A percentile compares a stretch with the other conserved stretches of the same genome.
Conservation (phyloP, 2,113 vertebrate species). For the Notarius lentiginosus region DNA sequence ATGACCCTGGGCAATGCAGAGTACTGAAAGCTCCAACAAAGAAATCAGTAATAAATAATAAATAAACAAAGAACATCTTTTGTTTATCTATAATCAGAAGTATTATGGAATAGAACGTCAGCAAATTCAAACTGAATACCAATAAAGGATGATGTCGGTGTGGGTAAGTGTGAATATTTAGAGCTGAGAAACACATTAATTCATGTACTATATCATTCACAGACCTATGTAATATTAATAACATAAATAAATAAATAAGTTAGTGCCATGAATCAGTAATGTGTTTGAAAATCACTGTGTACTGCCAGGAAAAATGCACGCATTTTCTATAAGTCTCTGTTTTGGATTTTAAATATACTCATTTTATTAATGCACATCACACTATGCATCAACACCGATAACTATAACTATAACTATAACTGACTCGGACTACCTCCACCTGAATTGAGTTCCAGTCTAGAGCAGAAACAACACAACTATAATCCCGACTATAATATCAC, state of each 20-base stretch:
- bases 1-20: slow-evolving; percentile 75
- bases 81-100: neutral
- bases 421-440: no score
- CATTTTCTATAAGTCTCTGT: neutral
- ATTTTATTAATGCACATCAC: neutral
- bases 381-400: neutral
- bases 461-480: no score
- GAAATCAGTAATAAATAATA: slow-evolving; percentile 67
- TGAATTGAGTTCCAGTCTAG: no score
- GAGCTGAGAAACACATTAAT: slow-evolving; percentile 7
- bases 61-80: slow-evolving; percentile 75
- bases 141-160: slow-evolving; percentile 53
- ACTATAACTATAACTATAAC: no score
- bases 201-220: neutral
- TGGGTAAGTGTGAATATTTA: slow-evolving; percentile 10
- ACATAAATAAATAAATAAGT: slow-evolving; percentile 15
- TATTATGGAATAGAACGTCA: slow-evolving; percentile 63
- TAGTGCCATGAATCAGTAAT: neutral
- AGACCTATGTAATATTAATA: slow-evolving; percentile 12
- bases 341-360: neutral
- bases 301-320: neutral
- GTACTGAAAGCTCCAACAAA: slow-evolving; percentile 77
- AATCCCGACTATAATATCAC: no score
- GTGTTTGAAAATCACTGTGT: neutral
- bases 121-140: slow-evolving; percentile 72